Evolutionary conservation across 2,888 invertebrate species (phyloP).

Genomic region (Hemicrepidius hirtus): DNA sequence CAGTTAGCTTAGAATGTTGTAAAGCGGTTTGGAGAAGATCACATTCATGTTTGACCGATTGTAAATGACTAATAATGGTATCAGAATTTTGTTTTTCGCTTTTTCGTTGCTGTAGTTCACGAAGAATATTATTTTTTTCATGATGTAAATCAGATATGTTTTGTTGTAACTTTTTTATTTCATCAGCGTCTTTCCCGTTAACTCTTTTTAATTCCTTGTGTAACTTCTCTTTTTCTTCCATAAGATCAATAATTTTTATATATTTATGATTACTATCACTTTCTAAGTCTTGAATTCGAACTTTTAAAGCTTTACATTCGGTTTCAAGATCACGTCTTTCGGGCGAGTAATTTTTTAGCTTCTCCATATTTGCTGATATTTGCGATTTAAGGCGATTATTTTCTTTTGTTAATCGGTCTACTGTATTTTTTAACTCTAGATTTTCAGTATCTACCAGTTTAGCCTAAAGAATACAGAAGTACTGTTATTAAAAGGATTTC

Average conservation of each 20-base stretch:
- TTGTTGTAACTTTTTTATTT: background rate
- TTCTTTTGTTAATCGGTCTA: background rate
- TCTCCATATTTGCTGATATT: background rate
- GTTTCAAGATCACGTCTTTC: background rate
- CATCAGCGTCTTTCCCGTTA: background rate
- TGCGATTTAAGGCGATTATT: background rate
- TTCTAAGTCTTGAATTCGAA: constrained; percentile 15
- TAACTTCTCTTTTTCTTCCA: constrained; percentile 39
- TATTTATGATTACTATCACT: constrained; percentile 32
- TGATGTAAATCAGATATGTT: constrained; percentile 12
- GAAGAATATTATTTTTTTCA: background rate
- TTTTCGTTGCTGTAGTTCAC: background rate
- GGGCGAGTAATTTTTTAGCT: no score
- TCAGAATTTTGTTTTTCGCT: constrained; percentile 7
- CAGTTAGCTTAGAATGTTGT: background rate
- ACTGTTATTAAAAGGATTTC: background rate
- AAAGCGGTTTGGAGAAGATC: constrained; percentile 3
- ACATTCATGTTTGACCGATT: background rate
- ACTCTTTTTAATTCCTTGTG: background rate
- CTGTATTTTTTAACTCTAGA: background rate
- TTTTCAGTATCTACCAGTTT: background rate
- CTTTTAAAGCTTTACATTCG: background rate
- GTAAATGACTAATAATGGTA: background rate
- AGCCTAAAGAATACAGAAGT: background rate
- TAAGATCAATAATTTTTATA: constrained; percentile 38